Conservation (phyloP, 2,113 vertebrate species). For the Scalopus aquaticus region DNA sequence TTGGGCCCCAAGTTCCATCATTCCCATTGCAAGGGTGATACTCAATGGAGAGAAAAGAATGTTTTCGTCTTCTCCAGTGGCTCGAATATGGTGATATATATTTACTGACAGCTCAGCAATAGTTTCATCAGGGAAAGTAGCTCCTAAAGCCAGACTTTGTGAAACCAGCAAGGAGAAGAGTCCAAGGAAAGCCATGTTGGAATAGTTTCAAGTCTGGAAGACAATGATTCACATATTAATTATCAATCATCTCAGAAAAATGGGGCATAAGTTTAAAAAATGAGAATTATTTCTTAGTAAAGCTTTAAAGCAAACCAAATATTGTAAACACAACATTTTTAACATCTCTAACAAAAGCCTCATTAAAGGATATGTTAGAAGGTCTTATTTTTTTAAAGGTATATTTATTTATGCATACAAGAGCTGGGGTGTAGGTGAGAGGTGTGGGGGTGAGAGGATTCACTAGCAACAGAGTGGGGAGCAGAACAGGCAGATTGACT, state of each 20-base stretch:
- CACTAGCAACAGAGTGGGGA: no score
- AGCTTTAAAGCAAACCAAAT: background rate
- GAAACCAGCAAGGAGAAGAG: conserved; percentile 88
- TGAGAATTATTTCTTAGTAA: background rate
- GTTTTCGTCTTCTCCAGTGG: conserved; percentile 92
- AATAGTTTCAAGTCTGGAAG: conserved; percentile 74
- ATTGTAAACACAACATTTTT: background rate
- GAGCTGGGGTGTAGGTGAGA: no score
- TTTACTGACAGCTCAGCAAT: conserved; percentile 94
- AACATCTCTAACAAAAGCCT: background rate
- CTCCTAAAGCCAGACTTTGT: conserved; percentile 85
- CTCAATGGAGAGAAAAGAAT: conserved; percentile 97
- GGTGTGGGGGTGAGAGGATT: no score
- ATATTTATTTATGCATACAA: no score
- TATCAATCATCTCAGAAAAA: background rate
- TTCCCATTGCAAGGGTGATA: conserved; percentile 92
- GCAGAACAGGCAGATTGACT: no score
- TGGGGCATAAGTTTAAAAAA: background rate
- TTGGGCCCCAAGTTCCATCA: conserved; percentile 95
- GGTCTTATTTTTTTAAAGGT: no score
- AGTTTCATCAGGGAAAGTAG: conserved; percentile 89
- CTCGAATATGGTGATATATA: conserved; percentile 94
- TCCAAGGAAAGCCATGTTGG: conserved; percentile 89
- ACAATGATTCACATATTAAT: conserved; percentile 12
- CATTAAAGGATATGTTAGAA: background rate